phyloP scores from a whole-genome alignment of 2,797 vertebrate species.

The Lateolabrax maculatus region DNA sequence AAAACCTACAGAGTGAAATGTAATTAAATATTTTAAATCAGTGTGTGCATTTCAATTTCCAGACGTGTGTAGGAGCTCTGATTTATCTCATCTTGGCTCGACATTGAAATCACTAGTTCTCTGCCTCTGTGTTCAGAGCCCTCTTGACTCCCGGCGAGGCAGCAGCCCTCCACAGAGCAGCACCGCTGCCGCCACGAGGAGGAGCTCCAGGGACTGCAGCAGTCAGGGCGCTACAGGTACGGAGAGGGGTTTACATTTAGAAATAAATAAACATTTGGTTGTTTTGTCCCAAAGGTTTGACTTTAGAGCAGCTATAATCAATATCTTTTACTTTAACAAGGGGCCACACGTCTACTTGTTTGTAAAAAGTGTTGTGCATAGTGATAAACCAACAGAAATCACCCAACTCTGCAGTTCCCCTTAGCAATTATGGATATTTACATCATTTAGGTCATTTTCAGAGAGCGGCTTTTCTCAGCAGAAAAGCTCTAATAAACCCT shows the following conservation, averaged over 20 bases:
- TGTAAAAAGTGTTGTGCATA: not conserved
- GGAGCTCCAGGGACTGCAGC: conserved; percentile 64
- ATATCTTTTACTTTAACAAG: not conserved
- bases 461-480: not conserved
- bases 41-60: not conserved
- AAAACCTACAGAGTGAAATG: too few relatives aligned
- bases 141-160: conserved; percentile 72
- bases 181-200: conserved; percentile 68
- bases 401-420: not conserved
- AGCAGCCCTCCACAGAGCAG: conserved; percentile 65
- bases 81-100: not conserved
- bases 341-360: not conserved
- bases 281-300: not conserved
- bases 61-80: not conserved
- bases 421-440: too few relatives aligned
- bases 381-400: not conserved
- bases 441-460: too few relatives aligned
- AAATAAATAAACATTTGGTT: too few relatives aligned
- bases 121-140: conserved; percentile 80
- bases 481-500: not conserved
- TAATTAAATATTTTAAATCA: not conserved
- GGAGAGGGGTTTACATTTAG: not conserved
- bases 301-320: not conserved
- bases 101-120: not conserved
- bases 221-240: conserved; percentile 81